Evolutionary conservation across 2,797 vertebrate species (phyloP).

Genomic region (Pseudomugil tenellus): DNA sequence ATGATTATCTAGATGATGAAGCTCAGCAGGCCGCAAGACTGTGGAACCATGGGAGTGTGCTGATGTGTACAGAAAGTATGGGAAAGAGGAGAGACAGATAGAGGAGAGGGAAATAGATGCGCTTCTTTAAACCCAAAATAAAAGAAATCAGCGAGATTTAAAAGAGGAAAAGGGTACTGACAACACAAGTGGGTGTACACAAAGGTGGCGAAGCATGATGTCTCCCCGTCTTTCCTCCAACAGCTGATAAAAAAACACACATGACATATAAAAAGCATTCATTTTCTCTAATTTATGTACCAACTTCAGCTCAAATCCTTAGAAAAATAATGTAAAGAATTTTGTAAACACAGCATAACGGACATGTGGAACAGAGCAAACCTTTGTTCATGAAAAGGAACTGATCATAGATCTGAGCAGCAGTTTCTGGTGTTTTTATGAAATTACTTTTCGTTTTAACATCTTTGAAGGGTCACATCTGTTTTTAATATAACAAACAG

Average conservation of each 20-base stretch:
- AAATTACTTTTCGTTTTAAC: neutral
- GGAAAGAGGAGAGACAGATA: neutral
- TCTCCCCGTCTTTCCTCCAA: neutral
- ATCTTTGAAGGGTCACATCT: neutral
- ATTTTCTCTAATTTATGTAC: neutral
- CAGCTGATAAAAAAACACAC: neutral
- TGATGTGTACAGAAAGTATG: constrained; percentile 13
- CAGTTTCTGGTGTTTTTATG: neutral
- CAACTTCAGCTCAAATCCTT: constrained; percentile 32
- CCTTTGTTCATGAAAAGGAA: neutral
- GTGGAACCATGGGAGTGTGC: neutral
- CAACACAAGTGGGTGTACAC: constrained; percentile 1
- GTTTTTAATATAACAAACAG: neutral
- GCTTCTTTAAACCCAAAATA: neutral
- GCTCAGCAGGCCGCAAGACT: neutral
- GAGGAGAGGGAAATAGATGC: neutral
- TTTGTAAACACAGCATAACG: constrained; percentile 26
- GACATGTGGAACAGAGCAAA: neutral
- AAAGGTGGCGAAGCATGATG: neutral
- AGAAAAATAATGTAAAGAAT: constrained; percentile 34
- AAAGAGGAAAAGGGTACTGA: constrained; percentile 9
- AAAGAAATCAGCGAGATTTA: constrained; percentile 1
- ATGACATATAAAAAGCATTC: neutral
- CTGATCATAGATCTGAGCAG: neutral
- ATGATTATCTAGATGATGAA: constrained; percentile 26